Evolutionary conservation across 2,797 vertebrate species (phyloP).

Genomic region (Bradypodion pumilum): DNA sequence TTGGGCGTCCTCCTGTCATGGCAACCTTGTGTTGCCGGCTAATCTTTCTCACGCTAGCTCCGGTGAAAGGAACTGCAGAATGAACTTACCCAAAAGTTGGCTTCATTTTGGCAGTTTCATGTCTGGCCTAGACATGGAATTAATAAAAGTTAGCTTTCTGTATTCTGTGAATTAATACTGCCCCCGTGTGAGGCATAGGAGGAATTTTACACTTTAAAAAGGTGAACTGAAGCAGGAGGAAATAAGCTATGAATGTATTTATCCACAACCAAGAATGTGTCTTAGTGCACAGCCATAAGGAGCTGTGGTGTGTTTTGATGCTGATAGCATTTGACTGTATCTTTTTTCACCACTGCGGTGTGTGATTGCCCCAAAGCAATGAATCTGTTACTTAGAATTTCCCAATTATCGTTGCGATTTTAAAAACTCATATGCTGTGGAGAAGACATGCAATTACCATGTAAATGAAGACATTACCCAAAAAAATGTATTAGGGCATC

Average conservation of each 20-base stretch:
- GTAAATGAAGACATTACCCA: not conserved
- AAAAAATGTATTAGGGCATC: not conserved
- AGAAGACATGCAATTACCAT: slow-evolving; percentile 24
- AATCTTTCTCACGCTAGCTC: no score
- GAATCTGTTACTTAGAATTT: not conserved
- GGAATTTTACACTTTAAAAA: not conserved
- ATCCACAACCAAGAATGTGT: not conserved
- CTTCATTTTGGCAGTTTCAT: no score
- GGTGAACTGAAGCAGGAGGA: not conserved
- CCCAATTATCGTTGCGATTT: slow-evolving; percentile 6
- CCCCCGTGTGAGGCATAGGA: not conserved
- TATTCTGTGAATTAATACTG: not conserved
- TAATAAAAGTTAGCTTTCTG: not conserved
- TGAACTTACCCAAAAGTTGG: no score
- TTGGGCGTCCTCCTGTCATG: no score
- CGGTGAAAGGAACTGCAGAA: no score
- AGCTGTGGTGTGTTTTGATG: not conserved
- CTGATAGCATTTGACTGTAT: not conserved
- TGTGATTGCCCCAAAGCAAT: not conserved
- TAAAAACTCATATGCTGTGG: slow-evolving; percentile 18
- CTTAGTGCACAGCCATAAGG: not conserved
- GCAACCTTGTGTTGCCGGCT: no score
- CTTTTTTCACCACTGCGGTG: not conserved
- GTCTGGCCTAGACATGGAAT: no score
- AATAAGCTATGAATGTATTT: not conserved